Conservation (phyloP, 2,797 vertebrate genomes). For the Etheostoma nigrum region DNA sequence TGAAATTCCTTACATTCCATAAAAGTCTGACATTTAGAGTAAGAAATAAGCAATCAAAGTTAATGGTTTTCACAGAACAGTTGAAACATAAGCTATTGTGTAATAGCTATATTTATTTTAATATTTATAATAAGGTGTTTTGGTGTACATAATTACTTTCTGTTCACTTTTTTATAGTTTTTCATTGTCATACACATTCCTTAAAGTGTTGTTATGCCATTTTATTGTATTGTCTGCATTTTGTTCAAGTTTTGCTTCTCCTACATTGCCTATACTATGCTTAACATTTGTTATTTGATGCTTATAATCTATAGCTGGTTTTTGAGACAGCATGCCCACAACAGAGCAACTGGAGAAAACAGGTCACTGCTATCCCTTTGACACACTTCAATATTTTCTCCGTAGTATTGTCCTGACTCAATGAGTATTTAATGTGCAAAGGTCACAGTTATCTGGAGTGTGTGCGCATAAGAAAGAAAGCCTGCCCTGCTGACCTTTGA, state of each 20-base stretch:
- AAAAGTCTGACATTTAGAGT: slow-evolving; percentile 1
- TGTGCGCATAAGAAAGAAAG: slow-evolving; percentile 3
- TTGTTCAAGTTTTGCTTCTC: slow-evolving; percentile 13
- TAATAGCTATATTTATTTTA: slow-evolving; percentile 70
- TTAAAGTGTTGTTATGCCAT: slow-evolving; percentile 10
- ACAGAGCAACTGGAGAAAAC: neutral
- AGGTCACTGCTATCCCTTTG: slow-evolving; percentile 9
- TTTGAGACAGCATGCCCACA: neutral
- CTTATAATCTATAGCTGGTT: neutral
- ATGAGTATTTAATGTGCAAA: slow-evolving; percentile 26
- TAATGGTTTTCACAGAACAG: slow-evolving; percentile 18
- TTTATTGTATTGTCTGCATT: slow-evolving; percentile 19
- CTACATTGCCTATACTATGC: slow-evolving; percentile 5
- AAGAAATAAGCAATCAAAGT: slow-evolving; percentile 7
- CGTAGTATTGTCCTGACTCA: slow-evolving; percentile 1
- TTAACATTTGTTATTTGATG: slow-evolving; percentile 4
- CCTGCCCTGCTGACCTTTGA: slow-evolving; percentile 1
- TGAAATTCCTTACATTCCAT: slow-evolving; percentile 26
- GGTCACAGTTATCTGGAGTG: slow-evolving; percentile 26
- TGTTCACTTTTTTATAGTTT: slow-evolving; percentile 16
- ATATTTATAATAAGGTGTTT: slow-evolving; percentile 75
- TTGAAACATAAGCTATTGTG: slow-evolving; percentile 30
- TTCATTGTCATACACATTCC: slow-evolving; percentile 24
- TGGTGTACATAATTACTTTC: slow-evolving; percentile 26
- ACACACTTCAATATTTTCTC: neutral